Evolutionary conservation across 2,113 vertebrate genomes (phyloP).

Genomic region (Dinomys branickii): DNA sequence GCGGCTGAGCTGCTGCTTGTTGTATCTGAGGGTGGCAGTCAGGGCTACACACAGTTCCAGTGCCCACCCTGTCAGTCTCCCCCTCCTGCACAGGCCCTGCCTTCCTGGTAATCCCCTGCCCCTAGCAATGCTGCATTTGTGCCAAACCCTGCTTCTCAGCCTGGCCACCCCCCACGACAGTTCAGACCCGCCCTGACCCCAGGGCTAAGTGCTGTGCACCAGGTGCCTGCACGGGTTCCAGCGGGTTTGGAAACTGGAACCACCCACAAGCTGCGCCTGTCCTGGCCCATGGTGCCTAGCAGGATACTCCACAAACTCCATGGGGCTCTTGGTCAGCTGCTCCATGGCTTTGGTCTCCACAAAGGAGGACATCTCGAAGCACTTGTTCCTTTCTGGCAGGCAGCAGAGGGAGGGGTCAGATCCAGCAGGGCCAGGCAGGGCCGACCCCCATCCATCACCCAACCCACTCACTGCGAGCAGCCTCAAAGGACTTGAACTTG

Average conservation of each 20-base stretch:
- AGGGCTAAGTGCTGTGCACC: background rate
- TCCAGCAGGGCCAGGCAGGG: background rate
- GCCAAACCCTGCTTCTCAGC: background rate
- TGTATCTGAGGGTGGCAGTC: slow-evolving; percentile 89
- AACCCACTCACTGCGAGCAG: slow-evolving; percentile 90
- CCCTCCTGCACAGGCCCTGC: accelerated
- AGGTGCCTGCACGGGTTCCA: accelerated
- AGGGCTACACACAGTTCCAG: slow-evolving; percentile 33
- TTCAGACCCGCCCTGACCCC: background rate
- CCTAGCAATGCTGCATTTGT: background rate
- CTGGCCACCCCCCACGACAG: background rate
- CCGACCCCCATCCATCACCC: background rate
- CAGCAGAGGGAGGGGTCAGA: background rate
- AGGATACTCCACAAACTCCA: slow-evolving; percentile 96
- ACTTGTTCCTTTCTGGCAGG: slow-evolving; percentile 90
- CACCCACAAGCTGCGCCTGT: accelerated
- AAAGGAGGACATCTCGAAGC: slow-evolving; percentile 95
- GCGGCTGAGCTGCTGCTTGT: slow-evolving; percentile 94
- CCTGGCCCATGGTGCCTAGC: accelerated
- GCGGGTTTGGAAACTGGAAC: accelerated
- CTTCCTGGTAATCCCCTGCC: background rate
- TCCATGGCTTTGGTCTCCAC: slow-evolving; percentile 96
- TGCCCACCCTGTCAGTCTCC: background rate
- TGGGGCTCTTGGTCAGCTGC: slow-evolving; percentile 90
- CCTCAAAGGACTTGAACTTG: slow-evolving; percentile 94